Conservation (phyloP, 2,888 invertebrate genomes). For the Lasioglossum malachurum region DNA sequence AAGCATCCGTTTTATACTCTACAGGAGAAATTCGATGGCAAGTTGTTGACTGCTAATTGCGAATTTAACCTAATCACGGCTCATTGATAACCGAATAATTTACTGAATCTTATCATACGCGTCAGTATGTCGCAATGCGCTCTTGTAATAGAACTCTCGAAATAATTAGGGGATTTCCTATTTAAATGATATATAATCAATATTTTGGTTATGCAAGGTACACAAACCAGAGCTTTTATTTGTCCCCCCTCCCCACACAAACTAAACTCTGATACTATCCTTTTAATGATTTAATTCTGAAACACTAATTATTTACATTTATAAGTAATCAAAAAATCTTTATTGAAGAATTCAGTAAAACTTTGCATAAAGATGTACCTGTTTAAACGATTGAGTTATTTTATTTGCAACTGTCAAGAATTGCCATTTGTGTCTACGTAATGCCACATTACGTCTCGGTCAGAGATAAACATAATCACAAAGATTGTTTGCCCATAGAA, state of each 20-base stretch:
- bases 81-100: conserved; percentile 26
- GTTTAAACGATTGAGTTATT: background rate
- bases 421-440: background rate
- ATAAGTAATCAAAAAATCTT: background rate
- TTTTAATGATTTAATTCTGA: background rate
- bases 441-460: too few relatives aligned
- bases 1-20: background rate
- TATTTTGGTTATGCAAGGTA: conserved; percentile 15
- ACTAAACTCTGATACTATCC: background rate
- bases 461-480: background rate
- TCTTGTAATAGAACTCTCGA: background rate
- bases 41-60: conserved; percentile 12
- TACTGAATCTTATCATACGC: conserved; percentile 37
- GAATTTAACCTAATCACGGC: conserved; percentile 12
- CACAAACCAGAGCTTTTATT: background rate
- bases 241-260: too few relatives aligned
- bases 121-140: conserved; percentile 14
- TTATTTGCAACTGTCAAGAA: background rate
- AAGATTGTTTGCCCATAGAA: background rate
- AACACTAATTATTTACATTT: background rate
- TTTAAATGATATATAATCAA: background rate
- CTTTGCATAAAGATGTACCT: too few relatives aligned
- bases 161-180: conserved; percentile 18
- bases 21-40: too few relatives aligned
- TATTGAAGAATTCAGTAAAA: background rate